Conservation (phyloP, 2,113 vertebrate genomes). For the Hippoglossus stenolepis region DNA sequence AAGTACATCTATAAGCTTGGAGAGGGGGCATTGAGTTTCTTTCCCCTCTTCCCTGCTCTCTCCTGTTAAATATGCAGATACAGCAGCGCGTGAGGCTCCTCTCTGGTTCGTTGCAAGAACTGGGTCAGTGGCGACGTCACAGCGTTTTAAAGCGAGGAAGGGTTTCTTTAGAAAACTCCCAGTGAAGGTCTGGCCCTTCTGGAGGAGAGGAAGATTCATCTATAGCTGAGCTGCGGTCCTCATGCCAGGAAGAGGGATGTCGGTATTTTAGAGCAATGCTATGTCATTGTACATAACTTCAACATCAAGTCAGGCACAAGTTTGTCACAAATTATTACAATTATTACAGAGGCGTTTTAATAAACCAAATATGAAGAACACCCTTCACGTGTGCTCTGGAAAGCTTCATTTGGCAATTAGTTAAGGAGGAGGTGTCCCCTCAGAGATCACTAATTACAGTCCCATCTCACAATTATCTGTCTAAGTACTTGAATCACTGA, state of each 20-base stretch:
- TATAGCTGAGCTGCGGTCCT: slow-evolving; percentile 14
- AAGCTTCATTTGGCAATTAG: neutral
- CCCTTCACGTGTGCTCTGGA: neutral
- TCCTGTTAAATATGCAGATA: slow-evolving; percentile 73
- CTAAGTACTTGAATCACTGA: neutral
- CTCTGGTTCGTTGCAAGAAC: slow-evolving; percentile 54
- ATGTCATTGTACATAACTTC: neutral
- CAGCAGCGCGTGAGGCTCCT: slow-evolving; percentile 40
- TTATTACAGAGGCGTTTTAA: neutral
- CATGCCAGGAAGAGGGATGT: neutral
- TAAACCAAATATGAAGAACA: neutral
- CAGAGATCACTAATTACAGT: neutral
- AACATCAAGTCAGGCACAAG: neutral
- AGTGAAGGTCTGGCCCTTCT: slow-evolving; percentile 36
- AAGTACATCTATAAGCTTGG: slow-evolving; percentile 35
- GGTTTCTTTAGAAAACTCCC: slow-evolving; percentile 56
- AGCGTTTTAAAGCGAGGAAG: slow-evolving; percentile 50
- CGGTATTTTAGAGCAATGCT: neutral
- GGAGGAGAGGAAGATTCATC: slow-evolving; percentile 33
- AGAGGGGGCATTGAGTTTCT: slow-evolving; percentile 47
- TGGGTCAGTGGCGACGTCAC: slow-evolving; percentile 73
- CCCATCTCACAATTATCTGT: neutral
- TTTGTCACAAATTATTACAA: neutral
- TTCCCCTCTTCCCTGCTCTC: slow-evolving; percentile 1
- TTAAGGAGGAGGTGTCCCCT: neutral